Conservation (phyloP, 2,113 vertebrate species). For the Phrynocephalus versicolor region DNA sequence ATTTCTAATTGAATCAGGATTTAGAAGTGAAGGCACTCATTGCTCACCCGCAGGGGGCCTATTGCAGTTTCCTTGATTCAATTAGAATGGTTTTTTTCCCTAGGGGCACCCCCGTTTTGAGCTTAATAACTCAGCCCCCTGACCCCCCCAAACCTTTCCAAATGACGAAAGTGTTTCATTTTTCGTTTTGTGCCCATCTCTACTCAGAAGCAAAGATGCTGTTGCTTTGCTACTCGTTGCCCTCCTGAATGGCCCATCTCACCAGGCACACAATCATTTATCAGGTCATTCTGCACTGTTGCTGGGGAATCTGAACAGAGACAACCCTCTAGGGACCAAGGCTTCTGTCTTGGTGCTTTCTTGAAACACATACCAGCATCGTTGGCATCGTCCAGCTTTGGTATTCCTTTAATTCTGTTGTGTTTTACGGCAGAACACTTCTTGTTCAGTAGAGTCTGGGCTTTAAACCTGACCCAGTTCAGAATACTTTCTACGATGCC, state of each 20-base stretch:
- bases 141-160: too few relatives aligned
- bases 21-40: too few relatives aligned
- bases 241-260: neutral
- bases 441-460: slow-evolving; percentile 93
- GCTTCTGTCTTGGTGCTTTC: neutral
- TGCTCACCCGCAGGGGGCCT: too few relatives aligned
- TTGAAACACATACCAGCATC: slow-evolving; percentile 85
- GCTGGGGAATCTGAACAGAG: too few relatives aligned
- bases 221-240: too few relatives aligned
- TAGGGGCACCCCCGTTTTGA: too few relatives aligned
- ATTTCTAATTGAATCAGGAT: too few relatives aligned
- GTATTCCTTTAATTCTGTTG: slow-evolving; percentile 95
- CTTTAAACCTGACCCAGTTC: slow-evolving; percentile 99
- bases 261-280: neutral
- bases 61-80: too few relatives aligned
- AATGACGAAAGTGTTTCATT: too few relatives aligned
- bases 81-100: too few relatives aligned
- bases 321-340: neutral
- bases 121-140: too few relatives aligned
- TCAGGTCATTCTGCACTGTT: neutral
- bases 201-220: neutral
- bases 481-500: slow-evolving; percentile 96
- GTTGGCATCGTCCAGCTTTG: slow-evolving; percentile 97
- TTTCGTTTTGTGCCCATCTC: too few relatives aligned
- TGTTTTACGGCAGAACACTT: slow-evolving; percentile 97